Percentiles rank a stretch among this genome's conserved stretches.
Conservation (phyloP, 2,113 vertebrate species). For the Tonatia bakeri region DNA sequence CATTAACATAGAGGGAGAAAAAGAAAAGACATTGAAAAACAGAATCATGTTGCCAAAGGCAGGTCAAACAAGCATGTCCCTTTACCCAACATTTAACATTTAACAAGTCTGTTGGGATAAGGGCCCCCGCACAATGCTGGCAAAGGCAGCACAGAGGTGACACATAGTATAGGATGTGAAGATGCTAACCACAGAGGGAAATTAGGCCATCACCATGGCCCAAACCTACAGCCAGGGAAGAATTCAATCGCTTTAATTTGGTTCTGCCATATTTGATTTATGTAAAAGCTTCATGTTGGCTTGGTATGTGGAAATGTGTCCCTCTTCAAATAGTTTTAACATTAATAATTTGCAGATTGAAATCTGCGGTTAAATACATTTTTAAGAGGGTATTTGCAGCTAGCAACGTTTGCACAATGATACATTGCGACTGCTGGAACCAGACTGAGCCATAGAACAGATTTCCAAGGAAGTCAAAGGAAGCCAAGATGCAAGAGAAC, state of each 20-base stretch:
- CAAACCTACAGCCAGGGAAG: neutral
- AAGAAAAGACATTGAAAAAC: constrained; percentile 4
- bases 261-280: constrained; percentile 51
- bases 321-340: constrained; percentile 65
- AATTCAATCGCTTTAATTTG: constrained; percentile 45
- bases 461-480: constrained; percentile 54
- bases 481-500: constrained; percentile 43
- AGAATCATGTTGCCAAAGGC: neutral
- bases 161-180: neutral
- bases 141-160: neutral
- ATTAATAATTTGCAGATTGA: constrained; percentile 68
- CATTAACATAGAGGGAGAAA: neutral
- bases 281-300: constrained; percentile 57
- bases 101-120: neutral
- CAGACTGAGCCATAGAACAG: neutral
- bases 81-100: neutral
- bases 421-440: constrained; percentile 23
- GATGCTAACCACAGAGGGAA: neutral
- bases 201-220: neutral
- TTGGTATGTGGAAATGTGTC: constrained; percentile 62
- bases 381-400: constrained; percentile 54
- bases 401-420: constrained; percentile 25
- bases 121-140: neutral
- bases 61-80: neutral
- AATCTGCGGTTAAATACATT: constrained; percentile 41